A percentile compares a stretch with the other conserved stretches of the same genome.
phyloP scores from a whole-genome alignment of 2,797 vertebrate species.

The Rhinoraja longicauda region DNA sequence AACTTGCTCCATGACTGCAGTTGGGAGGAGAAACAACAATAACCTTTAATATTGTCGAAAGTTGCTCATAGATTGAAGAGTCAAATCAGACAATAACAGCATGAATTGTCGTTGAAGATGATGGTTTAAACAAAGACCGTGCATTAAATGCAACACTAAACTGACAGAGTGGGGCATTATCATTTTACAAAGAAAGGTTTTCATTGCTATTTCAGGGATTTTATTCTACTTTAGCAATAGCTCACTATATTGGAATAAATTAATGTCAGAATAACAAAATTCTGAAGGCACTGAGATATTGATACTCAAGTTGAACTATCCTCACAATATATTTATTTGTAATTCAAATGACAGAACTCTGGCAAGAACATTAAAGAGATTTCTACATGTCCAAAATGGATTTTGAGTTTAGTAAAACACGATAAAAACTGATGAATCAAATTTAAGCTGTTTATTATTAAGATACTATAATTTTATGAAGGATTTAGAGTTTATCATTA shows the following conservation, averaged over 20 bases:
- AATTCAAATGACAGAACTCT: neutral
- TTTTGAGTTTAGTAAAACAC: neutral
- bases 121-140: neutral
- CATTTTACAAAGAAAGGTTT: neutral
- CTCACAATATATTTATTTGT: neutral
- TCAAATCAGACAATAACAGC: neutral
- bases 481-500: neutral
- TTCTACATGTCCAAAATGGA: neutral
- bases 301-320: neutral
- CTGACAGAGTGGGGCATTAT: neutral
- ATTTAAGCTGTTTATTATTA: neutral
- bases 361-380: neutral
- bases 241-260: neutral
- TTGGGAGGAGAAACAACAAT: neutral
- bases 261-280: neutral
- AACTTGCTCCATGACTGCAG: no score
- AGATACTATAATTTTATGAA: neutral
- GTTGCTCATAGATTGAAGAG: neutral
- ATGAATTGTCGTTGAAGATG: neutral
- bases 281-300: neutral
- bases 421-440: neutral
- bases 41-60: neutral
- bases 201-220: neutral
- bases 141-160: neutral
- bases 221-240: neutral